A percentile compares a stretch with the other conserved stretches of the same genome.
These are phyloP conservation scores for Liparis tanakae DNA, from an alignment of 2,797 vertebrate species.

Conservation along the genomic window DNA sequence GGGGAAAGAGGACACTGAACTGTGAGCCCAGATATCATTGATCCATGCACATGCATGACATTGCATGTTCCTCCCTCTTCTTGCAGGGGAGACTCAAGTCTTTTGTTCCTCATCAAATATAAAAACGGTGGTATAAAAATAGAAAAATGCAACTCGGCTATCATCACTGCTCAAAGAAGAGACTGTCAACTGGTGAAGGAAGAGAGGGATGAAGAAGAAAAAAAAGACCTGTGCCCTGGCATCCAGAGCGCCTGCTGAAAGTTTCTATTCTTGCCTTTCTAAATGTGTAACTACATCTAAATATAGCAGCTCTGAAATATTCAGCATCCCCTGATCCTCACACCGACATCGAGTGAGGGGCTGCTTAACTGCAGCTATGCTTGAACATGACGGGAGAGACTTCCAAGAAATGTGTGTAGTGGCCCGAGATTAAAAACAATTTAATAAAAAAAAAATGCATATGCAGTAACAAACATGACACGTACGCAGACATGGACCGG, in stretches of 20 bases:
- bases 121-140: slow-evolving; percentile 57
- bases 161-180: slow-evolving; percentile 55
- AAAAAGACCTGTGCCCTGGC: slow-evolving; percentile 61
- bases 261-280: slow-evolving; percentile 84
- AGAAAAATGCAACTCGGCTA: slow-evolving; percentile 43
- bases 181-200: slow-evolving; percentile 64
- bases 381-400: slow-evolving; percentile 60
- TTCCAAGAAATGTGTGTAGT: slow-evolving; percentile 72
- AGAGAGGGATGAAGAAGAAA: slow-evolving; percentile 32
- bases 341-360: slow-evolving; percentile 70
- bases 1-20: slow-evolving; percentile 33
- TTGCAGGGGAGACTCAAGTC: slow-evolving; percentile 1
- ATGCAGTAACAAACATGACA: slow-evolving; percentile 45
- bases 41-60: slow-evolving; percentile 36
- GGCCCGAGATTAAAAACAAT: slow-evolving; percentile 33
- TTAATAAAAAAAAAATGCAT: slow-evolving; percentile 51
- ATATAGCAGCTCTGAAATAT: slow-evolving; percentile 87
- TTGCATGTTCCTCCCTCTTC: slow-evolving; percentile 22
- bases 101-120: slow-evolving; percentile 39
- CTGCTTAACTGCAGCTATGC: slow-evolving; percentile 70
- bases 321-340: slow-evolving; percentile 82
- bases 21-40: slow-evolving; percentile 32
- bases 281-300: slow-evolving; percentile 84
- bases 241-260: slow-evolving; percentile 74
- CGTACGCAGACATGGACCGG: background rate